Evolutionary conservation across 2,113 vertebrate species (phyloP).

Genomic region (Nanorana parkeri): DNA sequence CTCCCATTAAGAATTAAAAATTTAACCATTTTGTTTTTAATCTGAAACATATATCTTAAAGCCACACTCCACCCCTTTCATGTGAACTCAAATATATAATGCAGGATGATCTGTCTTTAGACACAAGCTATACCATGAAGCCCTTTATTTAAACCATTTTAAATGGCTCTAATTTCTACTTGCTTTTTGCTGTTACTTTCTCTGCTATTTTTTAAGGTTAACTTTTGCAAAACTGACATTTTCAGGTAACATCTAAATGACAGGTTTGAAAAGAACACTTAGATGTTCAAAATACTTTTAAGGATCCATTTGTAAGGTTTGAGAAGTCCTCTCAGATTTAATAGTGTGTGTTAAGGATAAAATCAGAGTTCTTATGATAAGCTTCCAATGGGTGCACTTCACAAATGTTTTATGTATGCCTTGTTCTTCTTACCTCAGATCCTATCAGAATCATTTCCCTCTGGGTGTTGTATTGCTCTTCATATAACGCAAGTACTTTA

Average conservation of each 20-base stretch:
- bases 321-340: not conserved
- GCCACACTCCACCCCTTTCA: too few relatives aligned
- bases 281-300: conserved; percentile 39
- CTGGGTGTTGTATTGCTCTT: conserved; percentile 23
- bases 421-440: conserved; percentile 1
- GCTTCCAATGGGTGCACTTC: conserved; percentile 33
- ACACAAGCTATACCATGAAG: not conserved
- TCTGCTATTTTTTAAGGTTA: conserved; percentile 24
- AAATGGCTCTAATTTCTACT: not conserved
- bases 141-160: not conserved
- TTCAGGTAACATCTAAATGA: conserved; percentile 29
- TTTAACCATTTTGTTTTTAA: too few relatives aligned
- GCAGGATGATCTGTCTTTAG: too few relatives aligned
- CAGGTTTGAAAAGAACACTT: conserved; percentile 39
- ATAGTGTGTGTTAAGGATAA: conserved; percentile 36
- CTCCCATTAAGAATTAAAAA: too few relatives aligned
- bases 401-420: conserved; percentile 11
- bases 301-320: conserved; percentile 24
- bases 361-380: conserved; percentile 28
- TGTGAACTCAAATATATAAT: too few relatives aligned
- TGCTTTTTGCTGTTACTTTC: not conserved
- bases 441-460: conserved; percentile 28
- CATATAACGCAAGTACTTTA: not conserved
- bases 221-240: conserved; percentile 44
- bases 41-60: too few relatives aligned